Evolutionary conservation across 2,888 invertebrate species (phyloP).

Genomic region (Standfussiana lucernea): DNA sequence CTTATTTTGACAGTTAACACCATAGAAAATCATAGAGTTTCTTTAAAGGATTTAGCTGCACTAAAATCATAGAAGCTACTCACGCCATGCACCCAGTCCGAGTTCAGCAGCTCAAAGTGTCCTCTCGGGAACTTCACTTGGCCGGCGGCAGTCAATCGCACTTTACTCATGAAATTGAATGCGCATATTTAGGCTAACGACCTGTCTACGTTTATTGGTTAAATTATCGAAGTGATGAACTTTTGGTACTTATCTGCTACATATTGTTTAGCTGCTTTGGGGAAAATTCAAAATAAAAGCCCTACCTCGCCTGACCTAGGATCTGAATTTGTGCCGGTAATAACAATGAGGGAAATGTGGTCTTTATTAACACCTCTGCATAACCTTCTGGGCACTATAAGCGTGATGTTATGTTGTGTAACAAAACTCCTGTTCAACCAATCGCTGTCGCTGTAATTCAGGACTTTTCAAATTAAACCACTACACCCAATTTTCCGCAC

Average conservation of each 20-base stretch:
- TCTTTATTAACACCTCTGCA: not conserved
- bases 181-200: conserved; percentile 50
- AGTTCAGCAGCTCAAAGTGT: conserved; percentile 15
- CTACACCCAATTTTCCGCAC: not conserved
- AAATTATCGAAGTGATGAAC: not conserved
- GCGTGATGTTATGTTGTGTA: not conserved
- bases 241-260: not conserved
- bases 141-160: conserved; percentile 3
- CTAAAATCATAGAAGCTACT: conserved; percentile 1
- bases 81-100: not conserved
- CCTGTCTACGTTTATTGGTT: not conserved
- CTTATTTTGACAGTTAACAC: not conserved
- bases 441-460: not conserved
- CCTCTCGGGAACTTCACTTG: conserved; percentile 13
- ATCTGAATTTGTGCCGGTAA: not conserved
- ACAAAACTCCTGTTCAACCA: not conserved
- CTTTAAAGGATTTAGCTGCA: not conserved
- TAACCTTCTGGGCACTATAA: not conserved
- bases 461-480: not conserved
- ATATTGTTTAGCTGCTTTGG: not conserved
- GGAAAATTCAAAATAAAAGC: not conserved
- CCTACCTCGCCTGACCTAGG: not conserved
- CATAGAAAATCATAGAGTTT: not conserved
- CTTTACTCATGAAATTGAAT: conserved; percentile 41
- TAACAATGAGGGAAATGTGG: not conserved